These are phyloP conservation scores for Dynastes hyllus DNA, from an alignment of 2,888 invertebrate genomes.

Conservation along the genomic window DNA sequence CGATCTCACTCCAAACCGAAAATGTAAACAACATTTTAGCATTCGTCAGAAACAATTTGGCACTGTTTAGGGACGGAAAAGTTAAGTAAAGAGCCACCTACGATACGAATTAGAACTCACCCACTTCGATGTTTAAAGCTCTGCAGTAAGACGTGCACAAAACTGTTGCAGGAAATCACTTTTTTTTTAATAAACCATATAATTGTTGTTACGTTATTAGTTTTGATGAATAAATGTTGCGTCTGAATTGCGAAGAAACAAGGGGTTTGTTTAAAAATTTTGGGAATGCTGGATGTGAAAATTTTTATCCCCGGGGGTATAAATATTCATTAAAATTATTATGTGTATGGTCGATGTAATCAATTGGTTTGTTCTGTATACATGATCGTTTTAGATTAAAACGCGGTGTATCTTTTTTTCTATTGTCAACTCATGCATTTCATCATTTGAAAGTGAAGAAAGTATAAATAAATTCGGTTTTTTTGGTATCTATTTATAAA, in stretches of 20 bases:
- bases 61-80: not conserved
- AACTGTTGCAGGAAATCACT: not conserved
- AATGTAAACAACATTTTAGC: not conserved
- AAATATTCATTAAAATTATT: no score
- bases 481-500: not conserved
- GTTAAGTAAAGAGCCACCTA: constrained; percentile 43
- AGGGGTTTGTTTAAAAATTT: no score
- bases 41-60: constrained; percentile 31
- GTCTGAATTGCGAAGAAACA: no score
- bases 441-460: not conserved
- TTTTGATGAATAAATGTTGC: no score
- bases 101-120: constrained; percentile 35
- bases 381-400: no score
- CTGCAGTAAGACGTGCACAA: not conserved
- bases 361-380: no score
- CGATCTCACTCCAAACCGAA: not conserved
- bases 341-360: not conserved
- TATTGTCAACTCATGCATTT: no score
- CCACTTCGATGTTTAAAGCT: constrained; percentile 27
- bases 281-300: no score
- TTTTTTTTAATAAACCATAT: no score
- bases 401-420: no score
- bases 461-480: not conserved
- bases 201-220: no score
- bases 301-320: no score